Conservation (phyloP, 2,888 invertebrate genomes). For the Biston betularia region DNA sequence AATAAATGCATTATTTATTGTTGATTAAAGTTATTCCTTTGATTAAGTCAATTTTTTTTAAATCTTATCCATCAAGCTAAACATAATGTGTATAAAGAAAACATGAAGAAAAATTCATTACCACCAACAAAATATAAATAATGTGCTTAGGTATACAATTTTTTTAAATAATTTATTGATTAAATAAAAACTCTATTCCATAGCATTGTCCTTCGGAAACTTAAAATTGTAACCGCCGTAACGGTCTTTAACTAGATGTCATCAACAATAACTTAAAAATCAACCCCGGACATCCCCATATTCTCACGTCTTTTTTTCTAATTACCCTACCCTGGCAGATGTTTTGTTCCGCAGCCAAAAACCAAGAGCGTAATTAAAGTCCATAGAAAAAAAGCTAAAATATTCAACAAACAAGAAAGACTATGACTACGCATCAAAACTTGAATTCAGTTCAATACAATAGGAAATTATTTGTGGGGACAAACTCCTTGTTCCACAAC, state of each 20-base stretch:
- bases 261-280: slow-evolving; percentile 50
- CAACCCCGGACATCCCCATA: slow-evolving; percentile 68
- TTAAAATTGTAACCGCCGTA: slow-evolving; percentile 43
- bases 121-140: no score
- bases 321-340: slow-evolving; percentile 76
- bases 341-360: slow-evolving; percentile 71
- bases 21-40: no score
- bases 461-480: slow-evolving; percentile 76
- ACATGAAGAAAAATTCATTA: no score
- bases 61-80: no score
- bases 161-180: no score
- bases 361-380: slow-evolving; percentile 67
- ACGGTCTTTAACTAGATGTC: slow-evolving; percentile 47
- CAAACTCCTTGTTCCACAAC: slow-evolving; percentile 75
- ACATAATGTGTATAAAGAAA: no score
- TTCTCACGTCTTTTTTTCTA: slow-evolving; percentile 81
- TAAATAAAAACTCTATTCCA: neutral
- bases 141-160: no score
- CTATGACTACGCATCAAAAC: slow-evolving; percentile 81
- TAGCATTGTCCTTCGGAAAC: neutral
- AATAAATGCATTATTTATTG: no score
- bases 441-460: slow-evolving; percentile 83
- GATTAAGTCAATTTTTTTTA: no score
- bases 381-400: slow-evolving; percentile 71
- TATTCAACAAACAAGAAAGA: slow-evolving; percentile 77